Conservation (phyloP, 2,888 invertebrate species). For the Agonopterix arenella region DNA sequence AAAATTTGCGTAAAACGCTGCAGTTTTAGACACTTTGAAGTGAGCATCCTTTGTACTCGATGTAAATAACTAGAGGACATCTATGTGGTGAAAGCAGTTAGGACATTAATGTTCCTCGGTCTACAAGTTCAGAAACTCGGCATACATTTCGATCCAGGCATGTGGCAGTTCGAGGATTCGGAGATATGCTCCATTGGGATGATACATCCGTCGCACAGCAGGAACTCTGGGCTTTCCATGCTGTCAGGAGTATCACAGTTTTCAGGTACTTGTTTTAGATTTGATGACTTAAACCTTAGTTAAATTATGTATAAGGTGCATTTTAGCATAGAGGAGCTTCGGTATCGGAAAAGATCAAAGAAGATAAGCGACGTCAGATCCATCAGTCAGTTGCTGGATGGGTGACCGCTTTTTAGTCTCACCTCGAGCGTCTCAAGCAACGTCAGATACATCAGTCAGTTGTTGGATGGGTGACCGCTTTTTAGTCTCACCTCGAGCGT, state of each 20-base stretch:
- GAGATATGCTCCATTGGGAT: slow-evolving; percentile 93
- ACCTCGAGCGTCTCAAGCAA: no score
- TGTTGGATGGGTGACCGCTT: no score
- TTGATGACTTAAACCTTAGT: no score
- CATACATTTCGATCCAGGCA: slow-evolving; percentile 25
- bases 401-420: no score
- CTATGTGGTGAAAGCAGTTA: slow-evolving; percentile 10
- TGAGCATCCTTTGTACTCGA: slow-evolving; percentile 14
- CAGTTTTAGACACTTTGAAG: neutral
- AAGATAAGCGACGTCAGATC: no score
- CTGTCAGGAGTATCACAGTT: slow-evolving; percentile 63
- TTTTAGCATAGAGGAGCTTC: no score
- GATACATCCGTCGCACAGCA: slow-evolving; percentile 81
- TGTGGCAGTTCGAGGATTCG: slow-evolving; percentile 83
- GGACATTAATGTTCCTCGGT: slow-evolving; percentile 14
- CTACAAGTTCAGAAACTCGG: slow-evolving; percentile 15
- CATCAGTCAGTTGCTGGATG: no score
- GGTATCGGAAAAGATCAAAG: no score
- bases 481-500: no score
- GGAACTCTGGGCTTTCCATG: slow-evolving; percentile 83
- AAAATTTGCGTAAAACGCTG: neutral
- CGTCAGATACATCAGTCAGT: no score
- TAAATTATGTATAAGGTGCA: no score
- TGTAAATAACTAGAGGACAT: slow-evolving; percentile 14
- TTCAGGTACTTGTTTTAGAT: slow-evolving; percentile 45